phyloP scores from a whole-genome alignment of 2,888 invertebrate species.

The Chrysodeixis includens region DNA sequence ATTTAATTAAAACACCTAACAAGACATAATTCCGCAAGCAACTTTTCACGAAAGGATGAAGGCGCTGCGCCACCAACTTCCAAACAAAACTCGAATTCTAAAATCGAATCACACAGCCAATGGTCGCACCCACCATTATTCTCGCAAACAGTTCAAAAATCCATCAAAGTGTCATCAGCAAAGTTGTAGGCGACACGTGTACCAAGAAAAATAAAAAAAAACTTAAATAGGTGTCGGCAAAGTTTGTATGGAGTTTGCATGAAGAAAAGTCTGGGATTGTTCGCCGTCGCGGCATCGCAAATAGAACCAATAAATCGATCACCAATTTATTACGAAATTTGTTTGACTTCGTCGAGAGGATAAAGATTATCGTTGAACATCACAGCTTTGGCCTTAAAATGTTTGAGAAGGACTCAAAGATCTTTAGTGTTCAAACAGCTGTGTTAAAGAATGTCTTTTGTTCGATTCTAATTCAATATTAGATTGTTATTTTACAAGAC shows the following conservation, averaged over 20 bases:
- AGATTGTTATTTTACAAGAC: background rate
- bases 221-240: slow-evolving; percentile 72
- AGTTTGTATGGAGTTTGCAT: slow-evolving; percentile 65
- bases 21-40: background rate
- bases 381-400: background rate
- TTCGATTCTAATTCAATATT: background rate
- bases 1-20: too few species aligned
- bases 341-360: slow-evolving; percentile 22
- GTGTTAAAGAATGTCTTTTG: background rate
- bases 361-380: background rate
- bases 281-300: slow-evolving; percentile 46
- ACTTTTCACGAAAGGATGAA: slow-evolving; percentile 2
- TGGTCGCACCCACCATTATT: slow-evolving; percentile 54
- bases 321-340: slow-evolving; percentile 56
- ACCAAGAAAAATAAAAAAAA: slow-evolving; percentile 57
- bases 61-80: background rate
- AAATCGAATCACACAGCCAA: slow-evolving; percentile 14
- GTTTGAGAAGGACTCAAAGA: slow-evolving; percentile 1
- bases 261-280: slow-evolving; percentile 61
- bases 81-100: background rate
- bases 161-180: slow-evolving; percentile 82
- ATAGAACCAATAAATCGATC: slow-evolving; percentile 60
- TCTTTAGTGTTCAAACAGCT: background rate
- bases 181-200: slow-evolving; percentile 73
- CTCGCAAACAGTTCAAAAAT: slow-evolving; percentile 72